A percentile compares a stretch with the other conserved stretches of the same genome.
These are phyloP conservation scores for Andrena bicolor DNA, from an alignment of 2,888 invertebrate species.

Conservation along the genomic window DNA sequence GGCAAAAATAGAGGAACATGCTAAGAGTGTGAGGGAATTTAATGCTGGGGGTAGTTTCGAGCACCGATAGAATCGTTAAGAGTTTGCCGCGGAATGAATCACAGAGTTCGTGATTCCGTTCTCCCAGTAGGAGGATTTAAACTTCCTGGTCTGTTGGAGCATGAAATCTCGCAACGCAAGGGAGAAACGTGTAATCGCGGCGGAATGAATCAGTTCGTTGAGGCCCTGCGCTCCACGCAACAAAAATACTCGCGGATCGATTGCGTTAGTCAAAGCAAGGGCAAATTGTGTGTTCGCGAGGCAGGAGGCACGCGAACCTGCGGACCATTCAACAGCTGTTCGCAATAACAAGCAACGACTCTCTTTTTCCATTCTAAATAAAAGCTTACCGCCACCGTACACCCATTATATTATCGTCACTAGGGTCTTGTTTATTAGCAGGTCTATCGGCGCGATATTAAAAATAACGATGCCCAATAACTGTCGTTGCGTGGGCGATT, in stretches of 20 bases:
- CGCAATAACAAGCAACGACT: background rate
- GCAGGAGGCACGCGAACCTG: constrained; percentile 15
- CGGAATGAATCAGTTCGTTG: constrained; percentile 36
- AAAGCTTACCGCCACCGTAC: background rate
- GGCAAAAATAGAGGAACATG: too few relatives aligned
- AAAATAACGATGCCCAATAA: constrained; percentile 39
- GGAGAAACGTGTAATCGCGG: background rate
- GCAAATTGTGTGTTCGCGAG: constrained; percentile 12
- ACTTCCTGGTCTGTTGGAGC: background rate
- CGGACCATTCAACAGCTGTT: background rate
- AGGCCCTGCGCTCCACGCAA: background rate
- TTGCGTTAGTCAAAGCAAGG: constrained; percentile 40
- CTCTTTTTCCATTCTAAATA: background rate
- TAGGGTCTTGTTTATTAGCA: constrained; percentile 25
- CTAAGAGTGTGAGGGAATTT: background rate
- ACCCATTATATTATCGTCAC: constrained; percentile 25
- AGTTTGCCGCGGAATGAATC: background rate
- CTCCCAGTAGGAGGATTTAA: background rate
- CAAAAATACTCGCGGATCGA: constrained; percentile 36
- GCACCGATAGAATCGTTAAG: background rate
- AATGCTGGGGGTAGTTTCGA: background rate
- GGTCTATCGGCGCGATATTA: constrained; percentile 11
- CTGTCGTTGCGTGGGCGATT: constrained; percentile 20
- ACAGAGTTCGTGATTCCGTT: background rate
- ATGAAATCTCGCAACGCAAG: background rate